Evolutionary conservation across 2,888 invertebrate species (phyloP).

Genomic region (Boloria euphrosyne): DNA sequence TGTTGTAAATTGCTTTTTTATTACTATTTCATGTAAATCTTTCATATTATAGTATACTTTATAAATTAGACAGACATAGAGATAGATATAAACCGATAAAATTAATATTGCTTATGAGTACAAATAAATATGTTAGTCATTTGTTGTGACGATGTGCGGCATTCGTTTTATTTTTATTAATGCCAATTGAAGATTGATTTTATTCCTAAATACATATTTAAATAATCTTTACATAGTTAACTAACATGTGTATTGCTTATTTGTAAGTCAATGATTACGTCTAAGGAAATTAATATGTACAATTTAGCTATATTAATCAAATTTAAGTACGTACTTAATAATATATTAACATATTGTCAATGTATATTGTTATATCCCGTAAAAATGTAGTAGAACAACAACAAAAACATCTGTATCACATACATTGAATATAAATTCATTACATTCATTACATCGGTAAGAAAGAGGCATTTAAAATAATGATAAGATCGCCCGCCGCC

Average conservation of each 20-base stretch:
- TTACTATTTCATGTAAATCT: not conserved
- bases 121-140: not conserved
- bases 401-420: slow-evolving; percentile 8
- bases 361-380: not conserved
- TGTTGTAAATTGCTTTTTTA: slow-evolving; percentile 19
- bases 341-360: not conserved
- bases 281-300: too few species aligned
- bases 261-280: too few species aligned
- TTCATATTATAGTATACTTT: too few species aligned
- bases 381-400: not conserved
- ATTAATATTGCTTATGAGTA: not conserved
- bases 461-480: slow-evolving; percentile 67
- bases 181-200: not conserved
- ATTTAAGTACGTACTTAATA: too few species aligned
- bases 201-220: too few species aligned
- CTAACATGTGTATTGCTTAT: too few species aligned
- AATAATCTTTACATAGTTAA: too few species aligned
- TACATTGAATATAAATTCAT: slow-evolving; percentile 31
- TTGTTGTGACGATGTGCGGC: not conserved
- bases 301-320: too few species aligned
- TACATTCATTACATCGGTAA: slow-evolving; percentile 42
- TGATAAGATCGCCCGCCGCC: slow-evolving; percentile 62
- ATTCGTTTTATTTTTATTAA: not conserved
- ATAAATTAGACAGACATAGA: too few species aligned
- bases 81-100: too few species aligned